A percentile compares a stretch with the other conserved stretches of the same genome.
Conservation (phyloP, 2,888 invertebrate genomes). For the Drosophila longiperda region DNA sequence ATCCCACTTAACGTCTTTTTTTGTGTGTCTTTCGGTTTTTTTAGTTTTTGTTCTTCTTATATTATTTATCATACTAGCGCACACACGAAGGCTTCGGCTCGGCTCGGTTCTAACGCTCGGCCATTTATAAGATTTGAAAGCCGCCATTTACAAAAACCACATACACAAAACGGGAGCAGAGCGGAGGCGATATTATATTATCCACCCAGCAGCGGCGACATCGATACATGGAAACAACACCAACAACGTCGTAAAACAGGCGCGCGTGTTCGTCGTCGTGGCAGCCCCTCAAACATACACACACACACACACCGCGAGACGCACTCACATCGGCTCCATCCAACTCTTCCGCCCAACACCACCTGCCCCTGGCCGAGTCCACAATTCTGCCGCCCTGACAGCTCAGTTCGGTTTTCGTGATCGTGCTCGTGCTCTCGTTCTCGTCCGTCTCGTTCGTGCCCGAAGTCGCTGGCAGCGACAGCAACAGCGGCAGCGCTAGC, state of each 20-base stretch:
- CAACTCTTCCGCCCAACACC: slow-evolving; percentile 56
- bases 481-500: slow-evolving; percentile 11
- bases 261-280: slow-evolving; percentile 71
- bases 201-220: slow-evolving; percentile 70
- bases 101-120: slow-evolving; percentile 22
- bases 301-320: slow-evolving; percentile 33
- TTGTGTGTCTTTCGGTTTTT: slow-evolving; percentile 21
- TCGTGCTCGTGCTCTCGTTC: slow-evolving; percentile 65
- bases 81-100: slow-evolving; percentile 53
- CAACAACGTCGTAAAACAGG: slow-evolving; percentile 65
- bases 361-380: slow-evolving; percentile 17
- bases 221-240: slow-evolving; percentile 52
- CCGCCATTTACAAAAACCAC: slow-evolving; percentile 57
- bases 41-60: slow-evolving; percentile 6
- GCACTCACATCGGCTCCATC: slow-evolving; percentile 49
- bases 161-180: slow-evolving; percentile 62
- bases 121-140: slow-evolving; percentile 68
- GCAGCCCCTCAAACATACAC: slow-evolving; percentile 55
- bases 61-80: slow-evolving; percentile 17
- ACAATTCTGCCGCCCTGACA: slow-evolving; percentile 49
- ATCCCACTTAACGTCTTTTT: slow-evolving; percentile 74
- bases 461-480: slow-evolving; percentile 32
- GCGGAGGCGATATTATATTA: slow-evolving; percentile 63
- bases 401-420: slow-evolving; percentile 56
- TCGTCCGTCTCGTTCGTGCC: slow-evolving; percentile 46